Evolutionary conservation across 1,140 invertebrate species (phyloP), one percentile per base, ranked within the genome.

Genomic region (Apocrypta bakeri): DNA sequence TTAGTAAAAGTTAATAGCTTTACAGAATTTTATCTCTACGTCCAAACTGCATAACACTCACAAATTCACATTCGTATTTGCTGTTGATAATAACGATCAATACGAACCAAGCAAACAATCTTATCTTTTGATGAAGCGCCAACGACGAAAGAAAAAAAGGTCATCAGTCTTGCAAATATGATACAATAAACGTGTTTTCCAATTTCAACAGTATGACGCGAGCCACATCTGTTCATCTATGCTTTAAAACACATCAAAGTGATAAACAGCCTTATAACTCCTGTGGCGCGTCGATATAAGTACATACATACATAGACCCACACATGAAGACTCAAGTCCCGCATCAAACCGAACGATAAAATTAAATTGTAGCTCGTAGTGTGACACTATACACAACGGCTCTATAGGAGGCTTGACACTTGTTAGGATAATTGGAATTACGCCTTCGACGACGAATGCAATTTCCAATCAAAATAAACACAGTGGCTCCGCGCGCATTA

Each of bases 371-470:
- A 9, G 61, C 61, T 42, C 0, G 6, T 14, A 14, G 3, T 37
- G 37, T 37, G 37, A 37, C 37, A n/a, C 56, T 3, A 61, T 17
- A 2, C n/a, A n/a, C 11, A 14, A n/a, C 61, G 61, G 21, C 21
- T 63, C 24, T 61, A 63, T 6, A n/a, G 63, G 2, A 2, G 14
- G 63, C 8, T 33, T 8, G 33, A 33, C 8, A 37, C 68, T 37
- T 21, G 29, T 71, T 21, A 37, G n/a, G 33, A 71, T 71, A 71
- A 71, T 71, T 71, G 68, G 29, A 71, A 37, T 17, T 71, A 21
- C 68, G 31, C 21, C 68, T 71, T 17, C 2, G 33, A 37, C 68
- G 33, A 37, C 68, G 21, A 71, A 71, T 71, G 68, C 68, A 37
- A 71, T 71, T 37, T 71, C 33, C 12, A 33, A 37, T 31, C 14